Evolutionary conservation across 2,113 vertebrate species (phyloP).

Genomic region (Actenoides hombroni): DNA sequence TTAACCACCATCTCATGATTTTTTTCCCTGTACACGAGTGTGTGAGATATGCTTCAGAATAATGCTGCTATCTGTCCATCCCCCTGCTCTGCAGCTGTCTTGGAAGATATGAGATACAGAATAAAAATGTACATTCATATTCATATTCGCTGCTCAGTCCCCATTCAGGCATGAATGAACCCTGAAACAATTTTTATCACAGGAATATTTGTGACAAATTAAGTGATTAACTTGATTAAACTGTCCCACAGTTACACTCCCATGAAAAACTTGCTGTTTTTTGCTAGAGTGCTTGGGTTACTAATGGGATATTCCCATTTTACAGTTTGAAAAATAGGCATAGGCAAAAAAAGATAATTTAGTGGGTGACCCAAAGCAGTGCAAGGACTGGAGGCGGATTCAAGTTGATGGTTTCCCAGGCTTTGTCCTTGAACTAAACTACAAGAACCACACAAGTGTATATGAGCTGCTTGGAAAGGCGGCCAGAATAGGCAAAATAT

Average conservation of each 20-base stretch:
- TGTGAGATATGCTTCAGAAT: neutral
- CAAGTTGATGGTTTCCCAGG: neutral
- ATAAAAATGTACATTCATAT: neutral
- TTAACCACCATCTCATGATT: neutral
- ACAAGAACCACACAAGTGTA: neutral
- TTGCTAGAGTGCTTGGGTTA: neutral
- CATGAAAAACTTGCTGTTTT: neutral
- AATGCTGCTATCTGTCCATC: neutral
- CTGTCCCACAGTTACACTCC: neutral
- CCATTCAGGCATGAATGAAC: neutral
- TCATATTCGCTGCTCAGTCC: neutral
- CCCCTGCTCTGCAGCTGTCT: neutral
- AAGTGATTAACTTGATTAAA: too few relatives aligned
- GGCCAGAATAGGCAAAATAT: neutral
- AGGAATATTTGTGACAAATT: neutral
- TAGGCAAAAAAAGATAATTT: neutral
- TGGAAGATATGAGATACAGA: neutral
- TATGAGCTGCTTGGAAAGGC: neutral
- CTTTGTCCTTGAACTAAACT: neutral
- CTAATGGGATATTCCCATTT: neutral
- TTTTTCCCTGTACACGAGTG: neutral
- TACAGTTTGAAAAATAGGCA: neutral
- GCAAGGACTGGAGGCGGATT: neutral
- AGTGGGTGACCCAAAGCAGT: neutral
- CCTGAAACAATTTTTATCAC: neutral